Base-by-base conservation (phyloP, 2,113 vertebrate species). In the Antennarius striatus region DNA sequence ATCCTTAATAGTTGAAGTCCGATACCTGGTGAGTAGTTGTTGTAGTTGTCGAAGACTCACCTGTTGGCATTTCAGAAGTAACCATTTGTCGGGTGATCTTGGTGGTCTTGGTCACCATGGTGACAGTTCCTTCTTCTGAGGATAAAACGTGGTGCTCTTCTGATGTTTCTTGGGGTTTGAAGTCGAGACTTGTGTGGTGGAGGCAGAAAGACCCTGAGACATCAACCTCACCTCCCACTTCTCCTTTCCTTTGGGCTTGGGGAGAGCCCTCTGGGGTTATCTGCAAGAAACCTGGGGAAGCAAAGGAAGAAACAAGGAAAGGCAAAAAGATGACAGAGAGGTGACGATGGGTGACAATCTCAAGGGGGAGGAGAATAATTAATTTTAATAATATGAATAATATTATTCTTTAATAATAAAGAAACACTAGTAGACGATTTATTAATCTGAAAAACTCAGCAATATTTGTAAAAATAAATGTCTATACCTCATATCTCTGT, bases 111-210 rank as follows among this genome's bases (percentile, higher is more conserved):
- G 90, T 81, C 9, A 88, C 69, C 56, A 62, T 76, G 22, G 84
- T 84, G 8, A 88, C 63, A 16, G 84, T 80, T 57, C 66, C 81
- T 17, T 85, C 84, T 51, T 83, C 61, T 0, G 66, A 61, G 10
- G 84, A 79, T 15, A 86, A 84, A 15, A 80, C 69, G 2, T 56
- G 80, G 16, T 79, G 83, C 55, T 92, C 86, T n/a, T 89, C 84
- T 0, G 79, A 73, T 54, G 51, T 70, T 10, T 89, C 81, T n/a
- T 88, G 77, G 13, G 85, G 74, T 45, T 90, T 86, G 58, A 94
- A 93, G 28, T 93, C 90, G 32, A 93, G 75, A 0, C 75, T 91
- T 14, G 94, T 93, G 63, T 93, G 78, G 71, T 91, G 89, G 29
- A 94, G 84, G 73, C 88, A 89, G 84, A 94, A 90, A 9, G 89